Conservation (phyloP, 2,797 vertebrate genomes). For the Scarus forsteni region DNA sequence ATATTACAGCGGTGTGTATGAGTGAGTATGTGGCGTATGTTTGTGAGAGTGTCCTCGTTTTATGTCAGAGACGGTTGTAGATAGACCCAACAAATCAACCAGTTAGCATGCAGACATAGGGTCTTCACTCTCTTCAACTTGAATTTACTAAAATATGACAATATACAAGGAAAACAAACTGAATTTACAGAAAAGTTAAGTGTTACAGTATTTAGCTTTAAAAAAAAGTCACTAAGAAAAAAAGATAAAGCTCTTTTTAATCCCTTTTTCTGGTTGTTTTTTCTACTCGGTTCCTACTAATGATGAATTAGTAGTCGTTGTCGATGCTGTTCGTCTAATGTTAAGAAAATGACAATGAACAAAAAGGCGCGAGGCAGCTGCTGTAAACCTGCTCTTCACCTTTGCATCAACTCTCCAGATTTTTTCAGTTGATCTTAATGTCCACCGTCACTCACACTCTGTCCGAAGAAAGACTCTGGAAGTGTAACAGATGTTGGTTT, state of each 20-base stretch:
- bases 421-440: constrained; percentile 65
- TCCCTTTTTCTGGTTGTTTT: constrained; percentile 62
- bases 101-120: constrained; percentile 66
- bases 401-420: constrained; percentile 31
- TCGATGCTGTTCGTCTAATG: constrained; percentile 60
- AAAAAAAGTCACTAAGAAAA: constrained; percentile 52
- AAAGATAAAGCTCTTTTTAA: constrained; percentile 49
- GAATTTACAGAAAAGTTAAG: constrained; percentile 48
- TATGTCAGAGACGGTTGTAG: constrained; percentile 54
- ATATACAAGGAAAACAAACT: constrained; percentile 50
- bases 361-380: constrained; percentile 46
- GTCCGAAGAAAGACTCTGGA: constrained; percentile 63
- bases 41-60: constrained; percentile 48
- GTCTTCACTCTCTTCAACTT: constrained; percentile 56
- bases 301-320: constrained; percentile 59
- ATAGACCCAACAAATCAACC: constrained; percentile 60
- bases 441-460: constrained; percentile 72
- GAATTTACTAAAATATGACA: constrained; percentile 58
- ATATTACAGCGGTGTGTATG: constrained; percentile 23
- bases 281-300: constrained; percentile 67
- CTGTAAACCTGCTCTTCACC: constrained; percentile 49
- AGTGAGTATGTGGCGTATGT: constrained; percentile 43
- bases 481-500: constrained; percentile 72
- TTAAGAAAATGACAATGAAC: constrained; percentile 52
- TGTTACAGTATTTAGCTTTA: constrained; percentile 70